These are phyloP conservation scores for Pentalonia nigronervosa DNA, from an alignment of 1,140 invertebrate species.

Conservation along the genomic window DNA sequence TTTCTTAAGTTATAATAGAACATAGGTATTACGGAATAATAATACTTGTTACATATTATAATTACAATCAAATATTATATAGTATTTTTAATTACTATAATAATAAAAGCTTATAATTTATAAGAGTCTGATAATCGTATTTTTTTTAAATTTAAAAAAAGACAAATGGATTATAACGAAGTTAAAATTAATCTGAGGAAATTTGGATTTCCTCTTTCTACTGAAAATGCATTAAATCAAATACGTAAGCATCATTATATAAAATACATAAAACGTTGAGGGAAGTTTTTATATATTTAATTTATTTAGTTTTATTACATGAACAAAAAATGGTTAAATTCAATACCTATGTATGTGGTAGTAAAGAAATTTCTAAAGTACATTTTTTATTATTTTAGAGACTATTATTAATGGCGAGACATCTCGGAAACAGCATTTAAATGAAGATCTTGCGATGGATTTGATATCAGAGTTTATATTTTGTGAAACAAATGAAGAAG, in stretches of 20 bases:
- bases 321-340: background rate
- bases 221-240: constrained; percentile 70
- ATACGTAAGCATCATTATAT: constrained; percentile 66
- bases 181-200: constrained; percentile 67
- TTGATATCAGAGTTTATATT: constrained; percentile 85
- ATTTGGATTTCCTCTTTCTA: constrained; percentile 73
- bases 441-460: constrained; percentile 74
- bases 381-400: constrained; percentile 60
- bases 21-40: no score
- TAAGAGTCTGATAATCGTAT: background rate
- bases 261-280: background rate
- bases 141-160: background rate
- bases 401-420: constrained; percentile 61
- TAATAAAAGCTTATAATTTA: background rate
- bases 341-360: background rate
- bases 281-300: background rate
- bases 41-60: no score
- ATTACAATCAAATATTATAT: no score
- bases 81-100: background rate
- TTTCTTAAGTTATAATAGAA: no score
- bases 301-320: background rate
- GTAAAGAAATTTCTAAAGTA: background rate
- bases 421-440: constrained; percentile 66
- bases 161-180: constrained; percentile 53
- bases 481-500: constrained; percentile 75